Base-by-base conservation (phyloP, 2,888 invertebrate species). In the Drosophila pseudotakahashii region DNA sequence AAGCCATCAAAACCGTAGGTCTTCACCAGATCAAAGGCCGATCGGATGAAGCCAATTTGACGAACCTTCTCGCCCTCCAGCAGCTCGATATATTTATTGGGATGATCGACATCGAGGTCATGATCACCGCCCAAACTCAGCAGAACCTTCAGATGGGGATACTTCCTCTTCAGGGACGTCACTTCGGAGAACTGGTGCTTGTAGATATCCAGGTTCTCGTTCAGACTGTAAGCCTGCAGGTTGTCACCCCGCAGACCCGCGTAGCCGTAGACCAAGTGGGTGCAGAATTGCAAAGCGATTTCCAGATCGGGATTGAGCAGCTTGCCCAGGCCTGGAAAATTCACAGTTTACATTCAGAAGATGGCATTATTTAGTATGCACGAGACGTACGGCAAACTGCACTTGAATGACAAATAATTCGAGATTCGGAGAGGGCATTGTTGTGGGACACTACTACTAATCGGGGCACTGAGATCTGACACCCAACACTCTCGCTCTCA, bases 1-100 rank as follows among this genome's bases (percentile, higher is more conserved):
- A 98, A 93, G 2, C 98, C 98, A 91, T 98, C 97, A 79, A 98
- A 98, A 13, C 95, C 95, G 84, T 96, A 95, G 63, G 95, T 95
- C 75, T 95, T 95, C n/a, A 96, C 93, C 42, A 97, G 79, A 0
- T 94, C 92, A 23, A 94, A 94, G 0, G 95, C 95, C 0, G 96
- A 96, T 89, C 95, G 95, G 23, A 96, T 94, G 85, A 97, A 97
- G 7, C 95, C 94, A 0, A 94, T 94, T 75, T 97, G 94, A 3
- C 94, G 94, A 84, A 95, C 95, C 10, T 95, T 93, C 9, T 95
- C 93, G 0, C 95, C 94, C 90, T 97, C 97, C 82, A 96, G 91
- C 94, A 96, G 83, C 34, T 93, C 93, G 45, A 96, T 94, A 88
- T 96, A 97, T 86, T 96, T 96, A 73, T 95, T 93, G 0, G 93